Evolutionary conservation across 1,140 invertebrate species (phyloP).

Genomic region (Zeugodacus cucurbitae): DNA sequence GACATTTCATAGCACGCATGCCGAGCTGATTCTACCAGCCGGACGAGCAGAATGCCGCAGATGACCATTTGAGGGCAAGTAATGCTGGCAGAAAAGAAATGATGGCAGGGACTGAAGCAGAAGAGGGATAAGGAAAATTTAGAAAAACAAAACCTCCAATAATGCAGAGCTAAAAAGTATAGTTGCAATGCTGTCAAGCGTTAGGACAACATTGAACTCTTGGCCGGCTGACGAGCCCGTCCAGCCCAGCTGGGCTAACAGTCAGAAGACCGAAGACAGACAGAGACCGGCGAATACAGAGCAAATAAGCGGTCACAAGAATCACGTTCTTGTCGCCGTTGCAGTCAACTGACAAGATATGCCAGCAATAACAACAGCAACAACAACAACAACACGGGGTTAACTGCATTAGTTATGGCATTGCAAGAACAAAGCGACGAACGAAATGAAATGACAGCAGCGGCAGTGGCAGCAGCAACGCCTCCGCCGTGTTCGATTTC

Average conservation of each 20-base stretch:
- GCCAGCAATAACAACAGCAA: neutral
- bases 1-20: neutral
- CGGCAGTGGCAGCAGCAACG: neutral
- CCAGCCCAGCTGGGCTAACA: neutral
- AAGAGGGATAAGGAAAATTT: neutral
- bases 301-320: slow-evolving; percentile 27
- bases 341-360: slow-evolving; percentile 8
- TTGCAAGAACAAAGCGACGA: neutral
- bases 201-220: neutral
- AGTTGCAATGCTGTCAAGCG: neutral
- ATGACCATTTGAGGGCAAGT: neutral
- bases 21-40: neutral
- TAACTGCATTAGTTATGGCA: slow-evolving; percentile 14
- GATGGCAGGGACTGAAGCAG: neutral
- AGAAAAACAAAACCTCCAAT: too few relatives aligned
- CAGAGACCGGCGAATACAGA: neutral
- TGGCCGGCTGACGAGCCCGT: neutral
- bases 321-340: slow-evolving; percentile 24
- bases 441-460: neutral
- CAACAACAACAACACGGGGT: neutral
- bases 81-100: neutral
- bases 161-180: too few relatives aligned
- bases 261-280: neutral
- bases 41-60: neutral
- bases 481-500: slow-evolving; percentile 18